Evolutionary conservation across 2,113 vertebrate species (phyloP).

Genomic region (Notothenia rossii): DNA sequence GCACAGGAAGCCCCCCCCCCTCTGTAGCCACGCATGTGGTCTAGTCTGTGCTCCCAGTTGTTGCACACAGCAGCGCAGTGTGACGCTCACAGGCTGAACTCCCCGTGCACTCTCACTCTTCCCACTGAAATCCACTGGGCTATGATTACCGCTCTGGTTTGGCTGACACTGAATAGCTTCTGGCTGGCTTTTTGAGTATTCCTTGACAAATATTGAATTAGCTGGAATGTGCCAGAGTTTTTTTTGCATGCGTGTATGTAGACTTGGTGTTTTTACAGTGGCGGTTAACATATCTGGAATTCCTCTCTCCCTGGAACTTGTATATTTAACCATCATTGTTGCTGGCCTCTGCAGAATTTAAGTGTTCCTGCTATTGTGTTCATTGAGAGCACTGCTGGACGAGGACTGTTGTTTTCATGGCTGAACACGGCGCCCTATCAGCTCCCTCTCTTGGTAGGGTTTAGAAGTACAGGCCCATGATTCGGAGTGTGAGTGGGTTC

Average conservation of each 20-base stretch:
- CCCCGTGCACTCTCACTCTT: constrained; percentile 66
- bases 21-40: constrained; percentile 16
- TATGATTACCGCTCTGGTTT: constrained; percentile 75
- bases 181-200: constrained; percentile 62
- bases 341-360: constrained; percentile 48
- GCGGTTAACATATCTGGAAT: constrained; percentile 77
- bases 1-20: background rate
- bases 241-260: constrained; percentile 43
- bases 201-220: constrained; percentile 71
- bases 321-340: constrained; percentile 75
- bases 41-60: constrained; percentile 4
- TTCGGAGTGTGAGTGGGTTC: background rate
- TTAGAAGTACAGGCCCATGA: constrained; percentile 41
- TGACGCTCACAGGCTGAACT: constrained; percentile 66
- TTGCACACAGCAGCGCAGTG: constrained; percentile 26
- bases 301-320: constrained; percentile 61
- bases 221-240: constrained; percentile 57
- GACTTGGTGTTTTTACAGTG: constrained; percentile 65
- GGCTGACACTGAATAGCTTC: constrained; percentile 64
- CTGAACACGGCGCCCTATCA: background rate
- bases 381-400: constrained; percentile 18
- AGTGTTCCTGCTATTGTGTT: constrained; percentile 54
- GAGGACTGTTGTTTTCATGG: constrained; percentile 26
- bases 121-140: constrained; percentile 60
- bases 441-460: constrained; percentile 59